phyloP scores from a whole-genome alignment of 2,797 vertebrate species.

The Synanceia verrucosa region DNA sequence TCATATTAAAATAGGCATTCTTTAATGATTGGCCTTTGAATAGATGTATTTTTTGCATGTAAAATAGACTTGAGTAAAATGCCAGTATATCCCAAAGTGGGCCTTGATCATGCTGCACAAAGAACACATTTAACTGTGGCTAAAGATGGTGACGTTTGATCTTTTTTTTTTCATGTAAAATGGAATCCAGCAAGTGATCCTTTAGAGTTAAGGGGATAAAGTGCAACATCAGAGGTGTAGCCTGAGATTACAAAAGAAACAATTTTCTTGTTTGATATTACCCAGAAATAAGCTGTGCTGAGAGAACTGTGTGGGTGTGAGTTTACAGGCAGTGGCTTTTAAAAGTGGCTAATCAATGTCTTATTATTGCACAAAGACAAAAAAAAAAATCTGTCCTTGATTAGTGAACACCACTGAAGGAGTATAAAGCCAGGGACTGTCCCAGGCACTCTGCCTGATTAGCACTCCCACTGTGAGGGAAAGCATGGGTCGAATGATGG shows the following conservation, averaged over 20 bases:
- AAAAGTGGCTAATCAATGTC: constrained; percentile 66
- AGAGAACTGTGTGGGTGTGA: not conserved
- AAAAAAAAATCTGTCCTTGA: constrained; percentile 57
- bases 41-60: not conserved
- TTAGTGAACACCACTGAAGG: constrained; percentile 53
- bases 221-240: constrained; percentile 24
- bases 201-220: constrained; percentile 16
- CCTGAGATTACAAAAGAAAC: not conserved
- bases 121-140: not conserved
- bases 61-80: constrained; percentile 11
- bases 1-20: not conserved
- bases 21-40: not conserved
- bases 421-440: constrained; percentile 34
- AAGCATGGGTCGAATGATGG: constrained; percentile 63
- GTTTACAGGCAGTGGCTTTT: constrained; percentile 36
- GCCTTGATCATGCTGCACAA: not conserved
- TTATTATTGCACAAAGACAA: constrained; percentile 47
- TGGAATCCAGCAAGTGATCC: constrained; percentile 4
- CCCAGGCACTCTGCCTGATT: constrained; percentile 48
- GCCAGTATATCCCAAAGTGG: not conserved
- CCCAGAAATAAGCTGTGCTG: not conserved
- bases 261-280: constrained; percentile 50
- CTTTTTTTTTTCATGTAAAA: constrained; percentile 5
- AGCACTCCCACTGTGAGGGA: constrained; percentile 68
- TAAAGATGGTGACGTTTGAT: not conserved